Evolutionary conservation across 2,113 vertebrate species (phyloP).

Genomic region (Centropristis striata): DNA sequence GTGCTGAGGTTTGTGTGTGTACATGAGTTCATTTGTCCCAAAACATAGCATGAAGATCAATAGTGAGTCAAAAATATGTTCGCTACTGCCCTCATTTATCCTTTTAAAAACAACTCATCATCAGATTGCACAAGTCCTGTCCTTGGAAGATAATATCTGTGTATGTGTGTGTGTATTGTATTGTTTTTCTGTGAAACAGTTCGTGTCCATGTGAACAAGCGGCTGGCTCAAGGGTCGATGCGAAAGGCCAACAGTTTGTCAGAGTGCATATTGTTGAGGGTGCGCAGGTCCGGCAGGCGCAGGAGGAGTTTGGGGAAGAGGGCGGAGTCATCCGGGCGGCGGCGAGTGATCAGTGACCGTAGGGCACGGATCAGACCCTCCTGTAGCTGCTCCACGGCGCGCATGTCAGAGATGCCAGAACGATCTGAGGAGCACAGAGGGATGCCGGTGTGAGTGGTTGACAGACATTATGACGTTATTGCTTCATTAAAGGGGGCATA

Average conservation of each 20-base stretch:
- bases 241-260: slow-evolving; percentile 88
- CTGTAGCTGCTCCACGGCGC: slow-evolving; percentile 86
- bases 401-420: slow-evolving; percentile 80
- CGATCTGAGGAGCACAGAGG: slow-evolving; percentile 75
- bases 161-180: background rate
- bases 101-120: slow-evolving; percentile 31
- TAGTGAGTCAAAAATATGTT: slow-evolving; percentile 31
- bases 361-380: slow-evolving; percentile 85
- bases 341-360: slow-evolving; percentile 81
- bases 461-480: slow-evolving; percentile 3
- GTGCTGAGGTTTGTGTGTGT: slow-evolving; percentile 50
- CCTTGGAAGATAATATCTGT: slow-evolving; percentile 52
- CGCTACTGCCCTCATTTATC: slow-evolving; percentile 26
- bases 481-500: background rate
- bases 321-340: slow-evolving; percentile 79
- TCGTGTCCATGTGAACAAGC: background rate
- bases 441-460: slow-evolving; percentile 34
- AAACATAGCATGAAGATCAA: slow-evolving; percentile 50
- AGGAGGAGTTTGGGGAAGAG: slow-evolving; percentile 87
- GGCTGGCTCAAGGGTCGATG: slow-evolving; percentile 80
- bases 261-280: slow-evolving; percentile 87
- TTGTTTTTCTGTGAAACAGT: slow-evolving; percentile 35
- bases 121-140: slow-evolving; percentile 60
- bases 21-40: slow-evolving; percentile 26
- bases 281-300: slow-evolving; percentile 86